Base-by-base conservation (phyloP, 2,113 vertebrate genomes). In the Corythornis vintsioides region DNA sequence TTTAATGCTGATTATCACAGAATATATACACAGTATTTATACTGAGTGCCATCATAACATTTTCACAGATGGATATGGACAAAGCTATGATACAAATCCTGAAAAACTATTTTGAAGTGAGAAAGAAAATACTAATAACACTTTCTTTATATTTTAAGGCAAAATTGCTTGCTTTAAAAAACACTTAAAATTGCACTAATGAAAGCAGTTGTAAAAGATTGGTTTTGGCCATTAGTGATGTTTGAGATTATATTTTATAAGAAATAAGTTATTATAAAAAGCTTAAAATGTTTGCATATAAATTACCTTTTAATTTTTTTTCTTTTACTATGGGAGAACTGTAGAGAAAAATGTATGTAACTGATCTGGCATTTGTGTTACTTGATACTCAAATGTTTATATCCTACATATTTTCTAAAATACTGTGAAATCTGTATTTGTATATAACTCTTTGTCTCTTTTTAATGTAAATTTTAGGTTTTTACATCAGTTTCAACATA, bases 121-220 rank as follows among this genome's bases (percentile, higher is more conserved):
- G 85, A 93, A 93, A 82, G 28, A 52, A 86, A 65, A 21, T 20
- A 28, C n/a, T n/a, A 89, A 71, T 24, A 72, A 50, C 33, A 47
- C 24, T 67, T 73, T 11, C 22, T 40, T 72, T 42, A 50, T 24
- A 42, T 48, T 70, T 93, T 63, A 85, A 89, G 52, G 45, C 11
- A 93, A 92, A 96, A 92, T 80, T 60, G 18, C 38, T 90, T 33
- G n/a, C 25, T 90, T 72, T 50, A 28, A 35, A 80, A 87, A 77
- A 84, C 33, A 5, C 33, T 64, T 61, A 11, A 56, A 90, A 35
- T 56, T 64, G 12, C 48, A 61, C 25, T 33, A 14, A 76, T 76
- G 52, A 45, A 84, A 85, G 55, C 8, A 60, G 47, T 38, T 87
- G 31, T 73, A 87, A 63, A 57, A 94, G 50, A 83, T 31, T 45